Evolutionary conservation across 2,888 invertebrate genomes (phyloP), one percentile per base, ranked within the genome.

Genomic region (Crepidodera aurea): DNA sequence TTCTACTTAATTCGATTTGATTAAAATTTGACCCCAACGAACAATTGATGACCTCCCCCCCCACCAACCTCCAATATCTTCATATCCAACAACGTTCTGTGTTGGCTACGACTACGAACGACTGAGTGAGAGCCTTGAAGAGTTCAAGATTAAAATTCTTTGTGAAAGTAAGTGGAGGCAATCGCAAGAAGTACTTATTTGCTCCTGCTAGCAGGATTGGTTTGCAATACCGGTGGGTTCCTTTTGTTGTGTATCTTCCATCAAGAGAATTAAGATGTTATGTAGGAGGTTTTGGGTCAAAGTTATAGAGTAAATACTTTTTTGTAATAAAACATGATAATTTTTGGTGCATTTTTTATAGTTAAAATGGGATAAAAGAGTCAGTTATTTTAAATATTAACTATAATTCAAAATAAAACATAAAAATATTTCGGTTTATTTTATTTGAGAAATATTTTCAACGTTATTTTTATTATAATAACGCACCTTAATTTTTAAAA

Each of bases 31-130:
- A 48, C 48, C 48, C 48, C 25, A 29, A 15, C 25, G 12, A 48
- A 48, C 48, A 48, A 48, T 48, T 48, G 48, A 48, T 48, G 29
- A 48, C 48, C 48, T 48, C 29, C 48, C 27, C 12, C 48, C 27
- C 15, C 48, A 15, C 48, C 8, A 40, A 34, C 34, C 13, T 34
- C 12, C 12, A 34, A 34, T 40, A 40, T 40, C 40, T 40, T 40
- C 40, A 40, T 40, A 18, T 1, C 40, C 6, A 8, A 18, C 40
- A 5, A 10, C 1, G 5, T 16, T 18, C 5, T 2, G 40, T 18
- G 18, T 15, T 18, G 18, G n/a, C 40, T 40, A 18, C 18, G 18
- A 10, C 40, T 40, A 18, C 18, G 6, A 40, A 16, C 40, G n/a
- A 40, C 40, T 40, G 18, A 40, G 6, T 40, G 40, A 5, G 12